Percentiles rank a stretch among this genome's conserved stretches.
Conservation (phyloP, 2,888 invertebrate genomes). For the Heterodera filipjevi region DNA sequence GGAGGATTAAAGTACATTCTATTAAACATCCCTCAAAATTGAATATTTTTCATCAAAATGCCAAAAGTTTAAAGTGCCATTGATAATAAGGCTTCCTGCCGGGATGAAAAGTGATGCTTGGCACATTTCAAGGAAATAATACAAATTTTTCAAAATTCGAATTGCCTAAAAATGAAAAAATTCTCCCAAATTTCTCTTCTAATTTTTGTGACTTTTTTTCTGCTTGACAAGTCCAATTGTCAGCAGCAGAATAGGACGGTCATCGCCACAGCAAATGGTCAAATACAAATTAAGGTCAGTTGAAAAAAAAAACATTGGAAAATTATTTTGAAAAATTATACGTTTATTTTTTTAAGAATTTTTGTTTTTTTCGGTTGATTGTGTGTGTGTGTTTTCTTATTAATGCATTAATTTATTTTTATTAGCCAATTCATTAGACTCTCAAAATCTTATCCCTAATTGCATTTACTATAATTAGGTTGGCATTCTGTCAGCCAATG, state of each 20-base stretch:
- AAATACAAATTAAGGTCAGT: not conserved
- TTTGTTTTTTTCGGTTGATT: too few species aligned
- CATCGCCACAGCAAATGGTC: not conserved
- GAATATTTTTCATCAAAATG: too few species aligned
- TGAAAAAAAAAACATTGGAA: too few species aligned
- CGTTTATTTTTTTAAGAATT: too few species aligned
- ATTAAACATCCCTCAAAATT: too few species aligned
- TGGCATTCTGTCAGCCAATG: conserved; percentile 38
- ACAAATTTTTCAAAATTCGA: not conserved
- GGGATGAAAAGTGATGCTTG: not conserved
- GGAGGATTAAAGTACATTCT: too few species aligned
- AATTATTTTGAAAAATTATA: too few species aligned
- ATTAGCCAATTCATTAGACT: not conserved
- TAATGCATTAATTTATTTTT: too few species aligned
- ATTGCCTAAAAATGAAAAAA: not conserved
- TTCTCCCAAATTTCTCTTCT: not conserved
- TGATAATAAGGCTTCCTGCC: not conserved
- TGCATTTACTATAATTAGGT: conserved; percentile 9
- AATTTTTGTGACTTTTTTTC: not conserved
- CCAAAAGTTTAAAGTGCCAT: too few species aligned
- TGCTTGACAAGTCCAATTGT: not conserved
- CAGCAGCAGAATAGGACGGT: not conserved
- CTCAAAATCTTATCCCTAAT: not conserved
- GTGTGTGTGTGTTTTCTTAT: too few species aligned
- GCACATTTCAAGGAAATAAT: not conserved